Evolutionary conservation across 2,113 vertebrate species (phyloP), one percentile per base, ranked within the genome.

Genomic region (Neopipo cinnamomea): DNA sequence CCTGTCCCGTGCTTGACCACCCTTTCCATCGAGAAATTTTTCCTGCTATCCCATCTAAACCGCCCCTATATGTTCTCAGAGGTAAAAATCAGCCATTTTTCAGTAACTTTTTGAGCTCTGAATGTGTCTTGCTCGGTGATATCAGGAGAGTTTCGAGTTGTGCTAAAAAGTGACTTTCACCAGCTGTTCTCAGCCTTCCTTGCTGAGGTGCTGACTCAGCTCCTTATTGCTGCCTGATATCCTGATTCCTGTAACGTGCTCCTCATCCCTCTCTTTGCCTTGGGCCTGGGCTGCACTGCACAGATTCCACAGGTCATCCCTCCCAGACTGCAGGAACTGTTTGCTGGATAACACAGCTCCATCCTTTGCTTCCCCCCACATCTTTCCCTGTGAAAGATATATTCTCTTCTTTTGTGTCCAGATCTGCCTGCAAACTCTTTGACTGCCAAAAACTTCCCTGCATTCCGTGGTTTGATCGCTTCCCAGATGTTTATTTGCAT

Each of bases 401-500:
- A 41, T 37, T 71, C 62, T 49, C 22, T 77, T 82, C 76, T 67
- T 94, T 91, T 92, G 70, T 87, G 66, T 73, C 80, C 76, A 93
- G 65, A 72, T 82, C 47, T 82, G 63, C 46, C 63, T 56, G 65
- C 12, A 9, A 82, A 53, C 68, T 91, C 80, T 84, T 65, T 87
- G 88, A 75, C 86, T 93, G 76, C 73, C 83, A 72, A 94, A 94
- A 91, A 84, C 93, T 78, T 85, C 63, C 80, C 80, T 35, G 37
- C 66, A 76, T 91, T 95, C 65, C 90, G 53, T 70, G 76, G 65
- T 84, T 88, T 66, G 11, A 91, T 92, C 83, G 30, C 72, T 86
- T 75, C 86, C 92, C 96, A 96, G 93, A 92, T 97, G 91, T 97
- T 92, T 96, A 96, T 96, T 96, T 97, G 93, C 93, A 96, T 94